Conservation (phyloP, 2,113 vertebrate species). For the Ammodytes dubius region DNA sequence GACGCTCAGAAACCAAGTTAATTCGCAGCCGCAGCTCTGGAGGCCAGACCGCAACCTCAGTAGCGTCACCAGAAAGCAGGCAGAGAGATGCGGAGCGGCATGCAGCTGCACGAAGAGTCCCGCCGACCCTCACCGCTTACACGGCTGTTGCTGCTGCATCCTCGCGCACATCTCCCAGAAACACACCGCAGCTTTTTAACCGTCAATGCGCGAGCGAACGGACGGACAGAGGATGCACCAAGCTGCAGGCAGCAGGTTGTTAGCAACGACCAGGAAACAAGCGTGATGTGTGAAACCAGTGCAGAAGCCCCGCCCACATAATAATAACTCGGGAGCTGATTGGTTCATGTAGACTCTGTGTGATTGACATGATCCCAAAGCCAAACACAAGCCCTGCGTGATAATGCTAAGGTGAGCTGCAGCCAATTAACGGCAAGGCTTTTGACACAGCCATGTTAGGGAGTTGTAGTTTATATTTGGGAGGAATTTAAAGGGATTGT, state of each 20-base stretch:
- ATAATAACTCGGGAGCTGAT: constrained; percentile 11
- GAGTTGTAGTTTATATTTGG: constrained; percentile 47
- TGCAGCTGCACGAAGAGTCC: constrained; percentile 49
- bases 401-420: constrained; percentile 21
- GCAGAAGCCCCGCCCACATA: constrained; percentile 59
- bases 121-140: constrained; percentile 24
- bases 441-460: constrained; percentile 7
- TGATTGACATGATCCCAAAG: constrained; percentile 10
- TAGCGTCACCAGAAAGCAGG: constrained; percentile 55
- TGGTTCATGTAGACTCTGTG: neutral
- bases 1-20: constrained; percentile 58
- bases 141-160: constrained; percentile 51
- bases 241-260: constrained; percentile 80
- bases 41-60: constrained; percentile 80
- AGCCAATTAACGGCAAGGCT: constrained; percentile 43
- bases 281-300: constrained; percentile 26
- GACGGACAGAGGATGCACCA: constrained; percentile 45
- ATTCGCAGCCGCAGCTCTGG: constrained; percentile 72
- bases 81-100: constrained; percentile 62
- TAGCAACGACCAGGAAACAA: constrained; percentile 72
- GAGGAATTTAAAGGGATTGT: constrained; percentile 10
- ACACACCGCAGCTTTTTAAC: constrained; percentile 4
- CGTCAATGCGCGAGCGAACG: constrained; percentile 21
- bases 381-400: constrained; percentile 32
- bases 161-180: neutral